Conservation (phyloP, 2,113 vertebrate genomes). For the Rissa tridactyla region DNA sequence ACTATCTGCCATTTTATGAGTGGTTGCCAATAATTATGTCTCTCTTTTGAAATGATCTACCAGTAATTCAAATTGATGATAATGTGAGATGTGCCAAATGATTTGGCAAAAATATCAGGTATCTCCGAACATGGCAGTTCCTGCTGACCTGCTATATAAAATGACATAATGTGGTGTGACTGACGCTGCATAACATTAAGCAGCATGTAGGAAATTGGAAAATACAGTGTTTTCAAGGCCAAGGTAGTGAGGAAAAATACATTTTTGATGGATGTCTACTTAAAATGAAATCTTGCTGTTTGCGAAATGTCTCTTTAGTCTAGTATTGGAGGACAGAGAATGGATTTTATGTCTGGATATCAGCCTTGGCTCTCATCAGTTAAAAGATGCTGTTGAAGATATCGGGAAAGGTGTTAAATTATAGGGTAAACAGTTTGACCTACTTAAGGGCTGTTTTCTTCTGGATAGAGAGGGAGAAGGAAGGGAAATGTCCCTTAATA, state of each 20-base stretch:
- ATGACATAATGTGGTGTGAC: conserved; percentile 61
- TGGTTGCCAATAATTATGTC: conserved; percentile 71
- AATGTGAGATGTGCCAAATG: conserved; percentile 68
- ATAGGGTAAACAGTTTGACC: background rate
- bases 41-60: conserved; percentile 72
- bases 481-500: background rate
- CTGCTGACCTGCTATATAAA: conserved; percentile 67
- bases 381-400: background rate
- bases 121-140: conserved; percentile 50
- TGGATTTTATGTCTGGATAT: background rate
- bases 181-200: conserved; percentile 28
- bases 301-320: background rate
- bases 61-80: conserved; percentile 78
- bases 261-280: conserved; percentile 17
- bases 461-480: background rate
- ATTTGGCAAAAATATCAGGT: conserved; percentile 69
- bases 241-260: conserved; percentile 1
- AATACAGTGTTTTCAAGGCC: conserved; percentile 15
- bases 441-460: background rate
- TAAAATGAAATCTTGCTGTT: background rate
- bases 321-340: background rate
- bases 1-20: conserved; percentile 49
- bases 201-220: conserved; percentile 35
- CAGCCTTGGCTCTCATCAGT: background rate
- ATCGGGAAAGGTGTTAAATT: background rate